Base-by-base conservation (phyloP, 2,888 invertebrate genomes). In the Thelaira solivaga region DNA sequence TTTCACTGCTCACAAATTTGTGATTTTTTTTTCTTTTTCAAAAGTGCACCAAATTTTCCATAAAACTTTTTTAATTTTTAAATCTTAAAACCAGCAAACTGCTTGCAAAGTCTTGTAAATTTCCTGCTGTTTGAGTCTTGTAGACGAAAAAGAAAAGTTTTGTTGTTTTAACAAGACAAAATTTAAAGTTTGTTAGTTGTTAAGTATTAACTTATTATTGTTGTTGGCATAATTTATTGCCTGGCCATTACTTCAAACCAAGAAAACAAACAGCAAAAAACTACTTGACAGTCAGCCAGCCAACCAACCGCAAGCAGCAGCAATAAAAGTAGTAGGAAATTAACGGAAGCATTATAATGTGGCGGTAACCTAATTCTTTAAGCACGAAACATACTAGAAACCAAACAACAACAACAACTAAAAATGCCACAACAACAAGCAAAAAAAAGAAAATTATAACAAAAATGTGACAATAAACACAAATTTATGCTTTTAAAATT, bases 281-380 rank as follows among this genome's bases (percentile, higher is more conserved):
- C n/a, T n/a, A 53, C 8, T 34, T 34, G 49, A 34, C 26, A 67
- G 8, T 36, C 49, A 49, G 18, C 45, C 34, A 45, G 36, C 18
- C 51, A 13, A 51, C 61, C 51, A 43, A 55, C n/a, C n/a, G 16
- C 55, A 71, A 51, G 41, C 72, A 55, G 11, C 47, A 47, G 64
- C 34, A 59, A 53, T 29, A 76, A 65, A 72, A 55, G 24, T 43
- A 26, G 8, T 49, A 68, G 72, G 62, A 77, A 77, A 73, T 68
- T 73, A 77, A 73, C 72, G 73, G 73, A 64, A 72, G 64, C 73
- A 73, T 73, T 68, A 68, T 67, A 72, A 77, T 77, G 72, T 62
- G 62, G 67, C 65, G 67, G 59, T 69, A 69, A 61, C 69, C 69
- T 34, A 69, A 69, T 61, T 69, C 49, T 31, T 29, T 29, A 61